Evolutionary conservation across 2,888 invertebrate species (phyloP), one percentile per base, ranked within the genome.

Genomic region (Adineta ricciae): DNA sequence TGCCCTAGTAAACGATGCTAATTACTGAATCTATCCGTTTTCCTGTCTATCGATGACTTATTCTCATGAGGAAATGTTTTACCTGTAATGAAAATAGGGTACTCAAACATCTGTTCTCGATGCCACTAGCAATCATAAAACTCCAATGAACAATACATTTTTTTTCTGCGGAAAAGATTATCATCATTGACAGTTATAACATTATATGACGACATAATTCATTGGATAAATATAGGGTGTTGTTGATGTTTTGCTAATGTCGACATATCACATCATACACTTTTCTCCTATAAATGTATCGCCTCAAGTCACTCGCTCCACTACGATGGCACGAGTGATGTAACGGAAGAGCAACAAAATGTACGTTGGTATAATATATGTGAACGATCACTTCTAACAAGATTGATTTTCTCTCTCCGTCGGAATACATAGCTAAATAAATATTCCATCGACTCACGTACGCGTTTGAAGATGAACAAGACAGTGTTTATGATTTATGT

Each of bases 381-480:
- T 64, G 64, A 64, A 64, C 32, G 64, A 64, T 64, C 64, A 64
- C 64, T 64, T 64, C 64, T 64, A 64, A 64, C 64, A 64, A 64
- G 64, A 64, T 64, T 64, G 64, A 64, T 64, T 64, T 36, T 64
- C 64, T 56, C 14, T 11, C 27, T 27, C n/a, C 27, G 27, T n/a
- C n/a, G 46, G 11, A 46, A 46, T 5, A 64, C 64, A 64, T 32
- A 64, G 32, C 16, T 32, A 27, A 36, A 64, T 64, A 64, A 64
- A 64, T 27, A 64, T 64, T 64, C 64, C 64, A 64, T 64, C 16
- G 64, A 36, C 32, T 64, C 64, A 64, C 64, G 64, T 64, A 64
- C 64, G 32, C 64, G 32, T 64, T 64, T 64, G 64, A 64, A 64
- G 64, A 64, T 64, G 64, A 64, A 64, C 64, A 64, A 32, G 27